Base-by-base conservation (phyloP, 1,140 invertebrate species). In the Trichomalopsis sarcophagae region DNA sequence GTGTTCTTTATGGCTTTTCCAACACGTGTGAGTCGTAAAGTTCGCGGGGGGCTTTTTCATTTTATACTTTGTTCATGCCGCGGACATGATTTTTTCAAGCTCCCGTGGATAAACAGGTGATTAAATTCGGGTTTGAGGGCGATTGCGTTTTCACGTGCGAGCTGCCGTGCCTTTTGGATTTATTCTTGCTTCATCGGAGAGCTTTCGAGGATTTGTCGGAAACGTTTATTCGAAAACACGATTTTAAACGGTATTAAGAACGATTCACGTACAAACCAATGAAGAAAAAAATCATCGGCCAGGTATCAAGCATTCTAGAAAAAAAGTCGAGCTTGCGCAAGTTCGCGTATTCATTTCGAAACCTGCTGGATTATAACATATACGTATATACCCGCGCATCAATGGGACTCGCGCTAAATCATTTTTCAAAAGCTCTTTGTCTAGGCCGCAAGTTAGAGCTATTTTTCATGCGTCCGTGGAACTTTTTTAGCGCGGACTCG, bases 351-450 rank as follows among this genome's bases (percentile, higher is more conserved):
- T 81, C 55, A 69, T 76, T 75, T 69, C 2, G 75, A 81, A 69
- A 36, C 3, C 55, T 44, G 17, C 55, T 62, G 17, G 21, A n/a
- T 2, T 27, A 27, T 27, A 27, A 27, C 27, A 27, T 27, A 27
- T 27, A 62, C 33, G 5, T 62, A 21, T 62, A 62, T 62, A 62
- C 17, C 55, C 44, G 71, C 7, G 69, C 73, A 76, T 81, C 78
- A 76, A 85, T 85, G 40, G 84, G 76, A 68, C 55, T 44, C 10
- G 27, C 73, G 27, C 55, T 82, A 78, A 85, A 85, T 85, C 79
- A 85, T 85, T 82, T 81, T 82, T 85, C 68, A 82, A 85, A 82
- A 71, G 80, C 79, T 78, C 55, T 85, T 85, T 81, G 79, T 78
- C 84, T 77, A 78, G 74, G 73, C 73, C 44, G 40, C 73, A 78